Percentiles rank a stretch among this genome's conserved stretches.
Evolutionary conservation across 2,113 vertebrate species (phyloP).

Genomic region (Cyphomyrus plagiostoma): DNA sequence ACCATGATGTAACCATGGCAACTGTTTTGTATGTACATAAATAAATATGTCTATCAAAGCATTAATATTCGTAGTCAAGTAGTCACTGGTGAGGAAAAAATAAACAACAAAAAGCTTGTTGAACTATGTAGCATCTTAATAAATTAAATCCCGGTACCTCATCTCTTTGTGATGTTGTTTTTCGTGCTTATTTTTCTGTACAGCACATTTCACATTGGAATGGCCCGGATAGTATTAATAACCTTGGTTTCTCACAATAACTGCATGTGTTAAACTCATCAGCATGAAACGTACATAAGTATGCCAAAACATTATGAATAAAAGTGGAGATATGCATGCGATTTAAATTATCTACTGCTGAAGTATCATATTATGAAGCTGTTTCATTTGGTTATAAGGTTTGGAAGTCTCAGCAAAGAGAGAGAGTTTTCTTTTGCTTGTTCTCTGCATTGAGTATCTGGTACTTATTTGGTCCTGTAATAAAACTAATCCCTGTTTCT

Average conservation of each 20-base stretch:
- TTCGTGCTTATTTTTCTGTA: not conserved
- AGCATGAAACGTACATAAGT: not conserved
- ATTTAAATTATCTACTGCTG: not conserved
- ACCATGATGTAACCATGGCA: constrained; percentile 64
- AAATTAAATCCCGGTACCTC: constrained; percentile 65
- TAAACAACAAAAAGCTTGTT: constrained; percentile 81
- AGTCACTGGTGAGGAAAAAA: constrained; percentile 74
- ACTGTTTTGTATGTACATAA: constrained; percentile 75
- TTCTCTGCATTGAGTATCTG: not conserved
- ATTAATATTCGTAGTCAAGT: constrained; percentile 68
- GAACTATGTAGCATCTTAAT: constrained; percentile 94
- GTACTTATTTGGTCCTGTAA: not conserved
- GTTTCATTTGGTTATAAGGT: not conserved
- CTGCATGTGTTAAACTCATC: not conserved
- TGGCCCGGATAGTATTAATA: not conserved
- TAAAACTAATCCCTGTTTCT: not conserved
- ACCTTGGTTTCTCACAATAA: not conserved
- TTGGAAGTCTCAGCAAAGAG: not conserved
- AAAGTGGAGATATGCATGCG: not conserved
- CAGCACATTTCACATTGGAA: not conserved
- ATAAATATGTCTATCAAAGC: constrained; percentile 62
- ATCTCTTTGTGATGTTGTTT: constrained; percentile 58
- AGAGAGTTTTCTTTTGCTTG: not conserved
- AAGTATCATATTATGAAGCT: not conserved
- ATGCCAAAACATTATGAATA: not conserved